Conservation (phyloP, 2,797 vertebrate genomes). For the Gymnothorax reevesii region DNA sequence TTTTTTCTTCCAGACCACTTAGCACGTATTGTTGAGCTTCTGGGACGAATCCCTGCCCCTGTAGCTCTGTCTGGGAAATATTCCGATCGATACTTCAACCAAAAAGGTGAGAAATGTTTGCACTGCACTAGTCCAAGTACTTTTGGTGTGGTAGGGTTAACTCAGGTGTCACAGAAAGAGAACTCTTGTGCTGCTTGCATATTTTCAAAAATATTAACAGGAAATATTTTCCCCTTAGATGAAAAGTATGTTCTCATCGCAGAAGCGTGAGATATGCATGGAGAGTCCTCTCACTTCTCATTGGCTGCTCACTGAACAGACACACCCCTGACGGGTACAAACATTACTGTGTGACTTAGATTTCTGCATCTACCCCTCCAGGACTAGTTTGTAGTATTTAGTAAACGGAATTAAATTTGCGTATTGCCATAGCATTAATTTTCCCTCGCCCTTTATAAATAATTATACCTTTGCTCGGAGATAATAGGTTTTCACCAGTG, state of each 20-base stretch:
- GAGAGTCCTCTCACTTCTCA: no score
- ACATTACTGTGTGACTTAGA: neutral
- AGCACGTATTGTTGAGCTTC: constrained; percentile 78
- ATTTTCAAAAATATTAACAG: neutral
- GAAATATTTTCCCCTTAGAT: neutral
- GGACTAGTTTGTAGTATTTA: neutral
- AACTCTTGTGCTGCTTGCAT: neutral
- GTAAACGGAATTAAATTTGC: neutral
- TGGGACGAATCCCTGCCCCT: constrained; percentile 78
- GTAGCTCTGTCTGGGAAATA: constrained; percentile 76
- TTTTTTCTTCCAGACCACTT: constrained; percentile 75
- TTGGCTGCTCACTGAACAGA: neutral
- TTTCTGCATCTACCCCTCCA: neutral
- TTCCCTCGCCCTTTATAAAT: neutral
- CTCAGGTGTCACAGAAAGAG: neutral
- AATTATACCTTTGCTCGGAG: no score
- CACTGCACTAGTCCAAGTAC: neutral
- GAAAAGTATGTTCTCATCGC: neutral
- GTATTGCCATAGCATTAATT: neutral
- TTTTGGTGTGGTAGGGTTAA: neutral
- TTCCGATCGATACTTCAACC: constrained; percentile 77
- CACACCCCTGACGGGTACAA: neutral
- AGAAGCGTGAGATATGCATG: no score
- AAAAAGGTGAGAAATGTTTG: constrained; percentile 67
- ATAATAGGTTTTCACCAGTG: no score